Evolutionary conservation across 2,888 invertebrate genomes (phyloP).

Genomic region (Cosmorhoe ocellata): DNA sequence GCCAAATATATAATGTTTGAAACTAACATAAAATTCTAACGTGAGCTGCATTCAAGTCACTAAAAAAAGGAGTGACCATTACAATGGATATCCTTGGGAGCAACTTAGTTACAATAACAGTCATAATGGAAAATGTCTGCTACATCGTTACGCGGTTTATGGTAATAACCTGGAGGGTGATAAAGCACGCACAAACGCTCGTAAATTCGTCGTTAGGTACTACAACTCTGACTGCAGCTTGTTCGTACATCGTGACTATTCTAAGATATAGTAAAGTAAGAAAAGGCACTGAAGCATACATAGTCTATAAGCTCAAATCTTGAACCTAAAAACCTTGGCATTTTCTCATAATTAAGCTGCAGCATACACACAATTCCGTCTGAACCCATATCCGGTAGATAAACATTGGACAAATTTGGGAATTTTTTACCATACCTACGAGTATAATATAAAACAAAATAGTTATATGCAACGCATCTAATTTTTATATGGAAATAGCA

Average conservation of each 20-base stretch:
- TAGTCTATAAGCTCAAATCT: conserved; percentile 11
- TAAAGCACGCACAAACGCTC: conserved; percentile 69
- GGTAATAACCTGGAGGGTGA: conserved; percentile 59
- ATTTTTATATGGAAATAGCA: no score
- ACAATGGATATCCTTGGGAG: conserved; percentile 40
- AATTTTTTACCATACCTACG: conserved; percentile 2
- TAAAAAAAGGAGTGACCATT: conserved; percentile 19
- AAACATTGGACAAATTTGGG: conserved; percentile 12
- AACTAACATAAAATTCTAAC: not conserved
- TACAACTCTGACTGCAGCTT: conserved; percentile 32
- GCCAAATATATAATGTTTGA: not conserved
- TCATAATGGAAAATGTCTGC: conserved; percentile 51
- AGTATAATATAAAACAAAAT: not conserved
- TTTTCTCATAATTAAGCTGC: not conserved
- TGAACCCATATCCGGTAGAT: conserved; percentile 24
- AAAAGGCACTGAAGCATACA: conserved; percentile 4
- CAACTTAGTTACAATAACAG: conserved; percentile 37
- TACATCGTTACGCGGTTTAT: conserved; percentile 57
- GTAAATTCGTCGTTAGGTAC: conserved; percentile 55
- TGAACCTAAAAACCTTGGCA: conserved; percentile 27
- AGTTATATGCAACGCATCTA: no score
- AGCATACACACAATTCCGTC: conserved; percentile 7
- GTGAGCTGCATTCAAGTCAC: not conserved
- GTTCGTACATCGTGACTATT: conserved; percentile 46
- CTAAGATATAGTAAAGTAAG: conserved; percentile 37